Evolutionary conservation across 2,113 vertebrate genomes (phyloP).

Genomic region (Centropristis striata): DNA sequence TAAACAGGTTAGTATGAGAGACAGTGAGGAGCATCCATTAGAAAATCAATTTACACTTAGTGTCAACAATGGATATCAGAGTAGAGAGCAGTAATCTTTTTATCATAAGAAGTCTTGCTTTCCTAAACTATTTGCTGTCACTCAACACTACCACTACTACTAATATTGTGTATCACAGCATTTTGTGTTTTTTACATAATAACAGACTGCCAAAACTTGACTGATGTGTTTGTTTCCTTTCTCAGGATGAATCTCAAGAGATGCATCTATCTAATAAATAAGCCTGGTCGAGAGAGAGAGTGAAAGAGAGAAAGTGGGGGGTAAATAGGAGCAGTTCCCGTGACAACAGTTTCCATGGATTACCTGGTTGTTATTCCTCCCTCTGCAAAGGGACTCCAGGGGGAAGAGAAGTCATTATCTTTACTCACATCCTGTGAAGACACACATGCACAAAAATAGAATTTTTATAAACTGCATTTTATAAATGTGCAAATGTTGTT

Average conservation of each 20-base stretch:
- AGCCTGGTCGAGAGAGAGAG: conserved; percentile 11
- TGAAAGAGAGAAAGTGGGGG: neutral
- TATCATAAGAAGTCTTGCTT: neutral
- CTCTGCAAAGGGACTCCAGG: conserved; percentile 94
- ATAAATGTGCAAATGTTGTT: neutral
- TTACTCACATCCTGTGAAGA: conserved; percentile 89
- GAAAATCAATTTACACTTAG: neutral
- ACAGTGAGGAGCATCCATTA: conserved; percentile 4
- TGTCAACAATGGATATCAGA: neutral
- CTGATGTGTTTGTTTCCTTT: neutral
- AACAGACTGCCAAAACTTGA: neutral
- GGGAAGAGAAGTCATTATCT: conserved; percentile 90
- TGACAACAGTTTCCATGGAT: conserved; percentile 71
- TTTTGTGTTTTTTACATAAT: neutral
- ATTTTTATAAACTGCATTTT: neutral
- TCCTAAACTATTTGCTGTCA: neutral
- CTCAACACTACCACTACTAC: neutral
- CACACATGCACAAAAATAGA: conserved; percentile 47
- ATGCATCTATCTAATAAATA: conserved; percentile 11
- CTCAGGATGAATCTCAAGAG: conserved; percentile 8
- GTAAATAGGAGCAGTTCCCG: conserved; percentile 61
- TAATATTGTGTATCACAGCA: neutral
- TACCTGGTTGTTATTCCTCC: conserved; percentile 90
- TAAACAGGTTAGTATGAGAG: conserved; percentile 30
- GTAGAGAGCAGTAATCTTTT: neutral